Conservation (phyloP, 2,888 invertebrate species). For the Meganola albula region DNA sequence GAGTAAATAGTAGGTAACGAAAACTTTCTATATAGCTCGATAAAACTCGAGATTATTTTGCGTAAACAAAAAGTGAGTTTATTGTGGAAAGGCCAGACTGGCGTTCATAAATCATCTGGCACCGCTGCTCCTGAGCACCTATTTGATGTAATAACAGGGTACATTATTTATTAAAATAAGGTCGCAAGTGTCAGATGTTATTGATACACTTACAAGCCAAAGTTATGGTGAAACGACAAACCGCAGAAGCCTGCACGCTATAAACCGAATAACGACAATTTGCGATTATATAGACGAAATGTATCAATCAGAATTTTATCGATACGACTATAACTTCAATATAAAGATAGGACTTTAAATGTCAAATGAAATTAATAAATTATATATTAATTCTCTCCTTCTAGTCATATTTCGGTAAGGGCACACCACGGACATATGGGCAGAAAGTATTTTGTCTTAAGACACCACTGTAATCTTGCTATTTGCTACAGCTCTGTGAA, state of each 20-base stretch:
- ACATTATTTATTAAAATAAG: slow-evolving; percentile 53
- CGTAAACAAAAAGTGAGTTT: slow-evolving; percentile 41
- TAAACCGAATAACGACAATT: slow-evolving; percentile 22
- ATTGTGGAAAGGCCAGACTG: slow-evolving; percentile 28
- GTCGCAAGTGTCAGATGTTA: slow-evolving; percentile 33
- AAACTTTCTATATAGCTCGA: no score
- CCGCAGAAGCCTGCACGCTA: slow-evolving; percentile 15
- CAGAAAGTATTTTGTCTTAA: no score
- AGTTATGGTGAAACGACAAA: slow-evolving; percentile 17
- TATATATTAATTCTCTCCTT: no score
- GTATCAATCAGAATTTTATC: slow-evolving; percentile 20
- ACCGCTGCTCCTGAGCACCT: slow-evolving; percentile 55
- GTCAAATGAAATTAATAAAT: no score
- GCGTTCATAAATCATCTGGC: slow-evolving; percentile 45
- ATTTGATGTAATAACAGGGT: slow-evolving; percentile 55
- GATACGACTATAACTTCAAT: slow-evolving; percentile 8
- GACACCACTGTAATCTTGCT: no score
- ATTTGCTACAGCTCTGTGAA: no score
- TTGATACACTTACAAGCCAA: slow-evolving; percentile 26
- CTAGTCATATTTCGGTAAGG: no score
- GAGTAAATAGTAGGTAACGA: no score
- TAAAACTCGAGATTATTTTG: slow-evolving; percentile 27
- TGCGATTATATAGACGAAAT: slow-evolving; percentile 15
- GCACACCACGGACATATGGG: no score
- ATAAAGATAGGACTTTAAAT: no score